Conservation (phyloP, 2,888 invertebrate genomes). For the Apamea anceps region DNA sequence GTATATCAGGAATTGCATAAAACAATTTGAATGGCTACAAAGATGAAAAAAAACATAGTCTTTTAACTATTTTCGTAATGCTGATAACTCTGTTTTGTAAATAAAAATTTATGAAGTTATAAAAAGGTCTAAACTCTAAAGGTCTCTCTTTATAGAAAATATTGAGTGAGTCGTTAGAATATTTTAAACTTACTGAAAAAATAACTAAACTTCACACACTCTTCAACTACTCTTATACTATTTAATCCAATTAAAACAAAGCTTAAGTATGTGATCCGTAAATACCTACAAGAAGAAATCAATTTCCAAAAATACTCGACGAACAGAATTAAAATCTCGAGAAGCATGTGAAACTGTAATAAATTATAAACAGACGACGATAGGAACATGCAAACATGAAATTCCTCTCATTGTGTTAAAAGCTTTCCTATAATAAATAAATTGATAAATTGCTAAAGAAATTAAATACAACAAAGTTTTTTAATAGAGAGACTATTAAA, state of each 20-base stretch:
- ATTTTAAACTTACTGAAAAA: background rate
- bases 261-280: background rate
- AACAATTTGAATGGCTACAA: background rate
- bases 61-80: background rate
- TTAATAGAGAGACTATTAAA: too few species aligned
- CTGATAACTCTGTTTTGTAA: background rate
- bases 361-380: constrained; percentile 33
- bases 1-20: background rate
- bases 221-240: too few species aligned
- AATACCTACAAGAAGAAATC: background rate
- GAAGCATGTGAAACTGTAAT: constrained; percentile 44
- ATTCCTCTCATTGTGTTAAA: constrained; percentile 40
- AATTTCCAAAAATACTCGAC: constrained; percentile 7
- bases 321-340: constrained; percentile 14
- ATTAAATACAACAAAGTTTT: too few species aligned
- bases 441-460: constrained; percentile 10
- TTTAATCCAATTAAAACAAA: background rate
- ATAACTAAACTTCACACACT: background rate
- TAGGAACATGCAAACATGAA: constrained; percentile 29
- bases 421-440: constrained; percentile 49
- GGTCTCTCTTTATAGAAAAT: background rate
- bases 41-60: background rate
- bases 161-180: background rate
- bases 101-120: background rate
- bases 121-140: background rate